phyloP scores from a whole-genome alignment of 2,888 invertebrate species.

The Aspidiotus destructor region DNA sequence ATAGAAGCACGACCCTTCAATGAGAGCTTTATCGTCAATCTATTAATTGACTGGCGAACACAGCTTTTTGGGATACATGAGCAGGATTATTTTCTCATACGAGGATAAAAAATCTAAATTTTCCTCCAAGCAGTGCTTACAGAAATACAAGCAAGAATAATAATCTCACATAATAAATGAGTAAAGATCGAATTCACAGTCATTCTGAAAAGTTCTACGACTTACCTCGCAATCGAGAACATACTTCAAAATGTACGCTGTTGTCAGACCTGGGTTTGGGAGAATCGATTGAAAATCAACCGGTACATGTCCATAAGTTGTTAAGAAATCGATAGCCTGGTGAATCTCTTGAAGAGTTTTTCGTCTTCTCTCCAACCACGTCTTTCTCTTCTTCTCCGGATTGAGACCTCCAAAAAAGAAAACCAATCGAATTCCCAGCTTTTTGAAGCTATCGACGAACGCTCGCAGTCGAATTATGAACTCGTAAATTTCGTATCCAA shows the following conservation, averaged over 20 bases:
- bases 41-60: too few species aligned
- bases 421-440: conserved; percentile 38
- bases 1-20: too few species aligned
- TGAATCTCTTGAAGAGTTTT: conserved; percentile 37
- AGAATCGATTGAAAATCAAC: conserved; percentile 38
- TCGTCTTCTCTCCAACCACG: conserved; percentile 39
- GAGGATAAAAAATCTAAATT: too few species aligned
- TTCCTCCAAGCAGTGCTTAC: too few species aligned
- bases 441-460: conserved; percentile 38
- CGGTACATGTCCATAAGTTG: conserved; percentile 34
- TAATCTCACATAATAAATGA: too few species aligned
- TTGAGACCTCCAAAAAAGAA: conserved; percentile 41
- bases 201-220: too few species aligned
- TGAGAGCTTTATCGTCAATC: too few species aligned
- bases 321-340: conserved; percentile 36
- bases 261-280: conserved; percentile 38
- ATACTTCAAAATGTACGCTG: conserved; percentile 38
- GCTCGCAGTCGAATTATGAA: conserved; percentile 37
- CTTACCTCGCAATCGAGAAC: conserved; percentile 38
- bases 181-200: too few species aligned
- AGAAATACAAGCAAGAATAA: too few species aligned
- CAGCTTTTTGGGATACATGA: too few species aligned
- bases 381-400: conserved; percentile 38
- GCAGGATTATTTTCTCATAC: too few species aligned
- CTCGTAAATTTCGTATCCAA: conserved; percentile 40